These are phyloP conservation scores for Euzophera pinguis DNA, from an alignment of 2,888 invertebrate species.

Conservation along the genomic window DNA sequence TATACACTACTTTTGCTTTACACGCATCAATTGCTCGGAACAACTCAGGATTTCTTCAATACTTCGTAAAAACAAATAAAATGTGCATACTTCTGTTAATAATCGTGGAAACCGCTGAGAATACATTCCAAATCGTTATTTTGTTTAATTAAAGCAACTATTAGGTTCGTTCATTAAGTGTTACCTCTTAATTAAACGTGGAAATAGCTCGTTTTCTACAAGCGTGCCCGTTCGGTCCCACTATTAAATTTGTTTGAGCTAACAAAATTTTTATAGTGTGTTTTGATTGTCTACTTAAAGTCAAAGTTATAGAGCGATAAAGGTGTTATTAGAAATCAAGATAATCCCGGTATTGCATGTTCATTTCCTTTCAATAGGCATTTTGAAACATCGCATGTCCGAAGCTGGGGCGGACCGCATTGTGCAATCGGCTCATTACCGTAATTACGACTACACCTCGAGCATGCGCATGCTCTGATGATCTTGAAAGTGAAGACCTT, in stretches of 20 bases:
- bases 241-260: slow-evolving; percentile 7
- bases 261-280: slow-evolving; percentile 9
- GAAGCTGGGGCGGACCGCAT: slow-evolving; percentile 39
- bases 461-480: slow-evolving; percentile 61
- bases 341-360: slow-evolving; percentile 34
- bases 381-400: slow-evolving; percentile 57
- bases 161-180: slow-evolving; percentile 11
- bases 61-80: slow-evolving; percentile 9
- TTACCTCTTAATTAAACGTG: slow-evolving; percentile 11
- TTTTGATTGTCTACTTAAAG: not conserved
- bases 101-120: not conserved
- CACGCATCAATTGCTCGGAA: slow-evolving; percentile 25
- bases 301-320: slow-evolving; percentile 13
- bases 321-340: slow-evolving; percentile 25
- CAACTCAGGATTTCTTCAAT: not conserved
- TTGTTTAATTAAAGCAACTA: slow-evolving; percentile 12
- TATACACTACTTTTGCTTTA: slow-evolving; percentile 30
- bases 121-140: not conserved
- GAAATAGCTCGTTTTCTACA: slow-evolving; percentile 5
- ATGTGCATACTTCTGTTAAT: not conserved
- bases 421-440: slow-evolving; percentile 49
- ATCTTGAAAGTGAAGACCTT: slow-evolving; percentile 79
- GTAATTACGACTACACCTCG: slow-evolving; percentile 68
- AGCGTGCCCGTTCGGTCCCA: not conserved
- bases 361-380: slow-evolving; percentile 37